These are phyloP conservation scores for Xiphophorus hellerii DNA, from an alignment of 2,113 vertebrate genomes.

Conservation along the genomic window DNA sequence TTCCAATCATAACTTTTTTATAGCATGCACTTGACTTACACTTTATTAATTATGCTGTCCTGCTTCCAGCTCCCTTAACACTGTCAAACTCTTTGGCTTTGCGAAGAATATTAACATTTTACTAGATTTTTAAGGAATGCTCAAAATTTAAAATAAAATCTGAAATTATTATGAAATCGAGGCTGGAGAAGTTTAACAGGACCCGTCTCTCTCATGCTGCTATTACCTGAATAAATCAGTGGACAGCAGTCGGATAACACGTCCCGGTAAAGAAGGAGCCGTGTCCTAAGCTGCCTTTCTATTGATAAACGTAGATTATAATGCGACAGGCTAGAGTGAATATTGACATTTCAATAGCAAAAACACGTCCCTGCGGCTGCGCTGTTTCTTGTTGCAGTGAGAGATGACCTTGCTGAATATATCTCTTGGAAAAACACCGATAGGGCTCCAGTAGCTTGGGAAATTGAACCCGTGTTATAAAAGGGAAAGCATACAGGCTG, in stretches of 20 bases:
- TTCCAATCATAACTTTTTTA: conserved; percentile 24
- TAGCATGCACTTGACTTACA: background rate
- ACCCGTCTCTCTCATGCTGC: background rate
- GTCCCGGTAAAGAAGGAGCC: conserved; percentile 11
- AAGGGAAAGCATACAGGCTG: conserved; percentile 58
- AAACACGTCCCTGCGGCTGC: conserved; percentile 39
- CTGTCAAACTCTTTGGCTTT: background rate
- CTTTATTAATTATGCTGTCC: conserved; percentile 23
- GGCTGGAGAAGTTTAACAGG: background rate
- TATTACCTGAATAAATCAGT: conserved; percentile 18
- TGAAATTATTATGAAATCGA: background rate
- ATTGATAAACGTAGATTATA: conserved; percentile 59
- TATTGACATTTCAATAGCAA: conserved; percentile 59
- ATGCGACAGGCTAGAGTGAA: conserved; percentile 28
- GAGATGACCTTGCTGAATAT: conserved; percentile 67
- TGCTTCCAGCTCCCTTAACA: background rate
- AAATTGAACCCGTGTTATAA: conserved; percentile 69
- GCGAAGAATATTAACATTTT: background rate
- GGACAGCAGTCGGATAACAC: conserved; percentile 20
- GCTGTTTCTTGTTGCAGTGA: conserved; percentile 33
- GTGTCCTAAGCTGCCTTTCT: conserved; percentile 18
- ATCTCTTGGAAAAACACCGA: conserved; percentile 58
- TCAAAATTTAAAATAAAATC: background rate
- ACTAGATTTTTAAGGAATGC: background rate
- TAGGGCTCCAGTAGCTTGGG: conserved; percentile 63